Percentiles rank a stretch among this genome's conserved stretches.
Conservation (phyloP, 1,140 invertebrate genomes). For the Gonatopus flavifemur region DNA sequence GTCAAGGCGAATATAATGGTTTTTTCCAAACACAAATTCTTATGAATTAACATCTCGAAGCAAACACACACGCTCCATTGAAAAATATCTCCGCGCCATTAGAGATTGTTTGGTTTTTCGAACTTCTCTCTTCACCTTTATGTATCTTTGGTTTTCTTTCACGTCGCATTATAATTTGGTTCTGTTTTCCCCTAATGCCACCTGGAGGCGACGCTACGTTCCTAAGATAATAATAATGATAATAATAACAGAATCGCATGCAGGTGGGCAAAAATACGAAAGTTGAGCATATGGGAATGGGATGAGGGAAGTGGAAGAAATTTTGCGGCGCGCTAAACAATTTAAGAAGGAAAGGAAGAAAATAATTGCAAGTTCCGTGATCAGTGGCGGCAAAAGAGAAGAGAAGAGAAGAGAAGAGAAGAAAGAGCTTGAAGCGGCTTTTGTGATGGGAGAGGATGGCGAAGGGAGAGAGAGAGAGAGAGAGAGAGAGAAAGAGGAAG, state of each 20-base stretch:
- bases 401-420: background rate
- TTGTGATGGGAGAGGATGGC: background rate
- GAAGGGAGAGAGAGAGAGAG: background rate
- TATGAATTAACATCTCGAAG: too few species aligned
- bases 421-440: background rate
- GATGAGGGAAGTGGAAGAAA: background rate
- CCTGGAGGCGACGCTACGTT: background rate
- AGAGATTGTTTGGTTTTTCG: too few species aligned
- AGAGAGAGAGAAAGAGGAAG: background rate
- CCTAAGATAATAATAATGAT: constrained; percentile 8
- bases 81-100: too few species aligned
- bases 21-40: too few species aligned
- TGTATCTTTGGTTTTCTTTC: too few species aligned
- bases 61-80: too few species aligned
- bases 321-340: constrained; percentile 19
- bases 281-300: background rate
- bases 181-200: background rate
- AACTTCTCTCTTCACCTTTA: too few species aligned
- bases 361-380: background rate
- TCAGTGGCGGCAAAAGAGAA: constrained; percentile 6
- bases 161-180: too few species aligned
- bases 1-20: too few species aligned
- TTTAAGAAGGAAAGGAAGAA: constrained; percentile 19
- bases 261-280: background rate
- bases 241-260: too few species aligned